Base-by-base conservation (phyloP, 2,113 vertebrate species). In the Myocastor coypus region DNA sequence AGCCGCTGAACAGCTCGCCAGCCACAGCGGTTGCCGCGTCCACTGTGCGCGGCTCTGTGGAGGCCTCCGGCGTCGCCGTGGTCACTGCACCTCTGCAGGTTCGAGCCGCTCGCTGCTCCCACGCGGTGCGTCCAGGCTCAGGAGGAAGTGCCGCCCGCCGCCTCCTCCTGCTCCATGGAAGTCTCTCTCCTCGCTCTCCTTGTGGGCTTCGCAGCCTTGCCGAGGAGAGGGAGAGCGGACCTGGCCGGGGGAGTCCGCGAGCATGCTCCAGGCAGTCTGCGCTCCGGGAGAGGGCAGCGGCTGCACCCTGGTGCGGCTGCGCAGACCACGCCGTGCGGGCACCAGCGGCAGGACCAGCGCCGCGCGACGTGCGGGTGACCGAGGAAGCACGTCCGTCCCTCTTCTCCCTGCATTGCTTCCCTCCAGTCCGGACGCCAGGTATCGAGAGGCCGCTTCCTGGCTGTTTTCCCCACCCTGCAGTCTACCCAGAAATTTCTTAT, bases 331-430 rank as follows among this genome's bases (percentile, higher is more conserved):
- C 0, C 1, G 30, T 4, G 32, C 5, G 24, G 5, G n/a, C 30
- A 32, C 30, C 64, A 3, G 57, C 13, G 0, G n/a, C 7, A 28
- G 37, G 63, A n/a, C 7, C 0, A 1, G 34, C 0, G 4, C 55
- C 3, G 9, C 19, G 12, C 8, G 50, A 0, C 40, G 14, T 3
- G 13, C 37, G 28, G 75, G 16, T 7, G 1, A 1, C 3, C 0
- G 30, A 3, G 4, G 16, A 57, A 2, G 61, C 7, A 7, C 61
- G 26, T 59, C 28, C 4, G 28, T 64, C 28, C 64, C 52, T 52
- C 10, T 32, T 32, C 28, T 66, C 66, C 66, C 66, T 68, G 6
- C 32, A 5, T 68, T 14, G 30, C 66, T 68, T 5, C 32, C 28
- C 28, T 34, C 66, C 30, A 68, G 30, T 32, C 64, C 14, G 64